Evolutionary conservation across 2,888 invertebrate genomes (phyloP).

Genomic region (Aporophyla lueneburgensis): DNA sequence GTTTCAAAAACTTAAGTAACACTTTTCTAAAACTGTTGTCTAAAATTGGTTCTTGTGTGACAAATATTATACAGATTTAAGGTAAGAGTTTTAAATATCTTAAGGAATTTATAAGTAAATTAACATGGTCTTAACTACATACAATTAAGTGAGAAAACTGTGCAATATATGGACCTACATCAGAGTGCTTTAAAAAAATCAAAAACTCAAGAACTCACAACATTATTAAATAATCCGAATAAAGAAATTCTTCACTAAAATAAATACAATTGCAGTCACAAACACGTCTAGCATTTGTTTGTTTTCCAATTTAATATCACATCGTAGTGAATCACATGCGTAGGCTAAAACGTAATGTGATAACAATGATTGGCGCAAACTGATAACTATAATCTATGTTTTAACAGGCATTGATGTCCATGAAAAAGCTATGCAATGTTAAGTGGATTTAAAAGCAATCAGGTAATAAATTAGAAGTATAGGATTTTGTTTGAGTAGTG

Average conservation of each 20-base stretch:
- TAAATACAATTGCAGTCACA: not conserved
- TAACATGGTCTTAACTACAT: not conserved
- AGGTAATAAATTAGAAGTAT: constrained; percentile 45
- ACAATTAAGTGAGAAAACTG: not conserved
- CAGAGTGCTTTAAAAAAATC: constrained; percentile 19
- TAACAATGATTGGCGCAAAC: constrained; percentile 56
- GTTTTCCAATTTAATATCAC: constrained; percentile 46
- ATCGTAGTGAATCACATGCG: constrained; percentile 59
- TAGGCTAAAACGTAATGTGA: constrained; percentile 48
- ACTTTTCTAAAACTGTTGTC: not conserved
- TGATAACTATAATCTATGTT: constrained; percentile 66
- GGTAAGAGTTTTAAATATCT: not conserved
- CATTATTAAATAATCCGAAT: constrained; percentile 42
- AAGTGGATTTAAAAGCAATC: constrained; percentile 53
- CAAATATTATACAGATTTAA: not conserved
- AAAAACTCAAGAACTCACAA: constrained; percentile 32
- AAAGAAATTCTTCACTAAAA: not conserved
- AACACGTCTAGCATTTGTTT: constrained; percentile 48
- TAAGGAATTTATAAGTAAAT: not conserved
- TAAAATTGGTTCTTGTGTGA: not conserved
- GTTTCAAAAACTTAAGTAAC: not conserved
- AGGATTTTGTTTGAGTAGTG: constrained; percentile 9
- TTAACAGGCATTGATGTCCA: constrained; percentile 46
- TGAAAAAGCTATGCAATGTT: constrained; percentile 49
- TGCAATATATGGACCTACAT: constrained; percentile 18